Base-by-base conservation (phyloP, 2,113 vertebrate species). In the Hippocampus abdominalis region DNA sequence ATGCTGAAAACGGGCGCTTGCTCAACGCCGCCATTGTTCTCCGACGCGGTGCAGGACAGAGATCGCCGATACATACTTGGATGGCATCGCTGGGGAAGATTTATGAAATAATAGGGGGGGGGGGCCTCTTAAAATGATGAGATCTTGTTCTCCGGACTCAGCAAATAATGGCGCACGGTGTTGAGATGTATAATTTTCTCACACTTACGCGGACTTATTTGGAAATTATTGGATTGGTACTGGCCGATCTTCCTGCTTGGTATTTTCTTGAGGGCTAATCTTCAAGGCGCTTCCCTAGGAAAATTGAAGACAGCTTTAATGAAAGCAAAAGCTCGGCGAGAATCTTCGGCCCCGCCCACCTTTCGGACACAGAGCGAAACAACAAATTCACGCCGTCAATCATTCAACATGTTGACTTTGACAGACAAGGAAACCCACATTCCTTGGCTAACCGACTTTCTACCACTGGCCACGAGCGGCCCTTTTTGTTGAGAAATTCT, bases 1-100 rank as follows among this genome's bases (percentile, higher is more conserved):
- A 65, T 46, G 32, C 57, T 66, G 21, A 54, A 69, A 72, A 70
- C 9, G 64, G 7, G 21, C 75, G 32, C 56, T 48, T 60, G 11
- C 64, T 85, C 69, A 86, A 84, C 67, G 70, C 65, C 23, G 5
- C 60, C 42, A 73, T 86, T 85, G 82, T 87, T 86, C 63, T 75
- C 62, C 40, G 68, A 70, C 74, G 57, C 1, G 54, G 23, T n/a
- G 32, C 4, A 57, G 40, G 64, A 57, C 75, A 56, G 70, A 66
- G 72, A 74, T 64, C 71, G 63, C 72, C 82, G 72, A 83, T 82
- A 77, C 76, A 73, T 83, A 77, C 75, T 75, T 76, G 83, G 79
- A 84, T 73, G n/a, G 65, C 18, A 61, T 66, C 9, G 10, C 29
- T 44, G 36, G 61, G 46, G 59, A 73, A 74, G 74, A 88, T 85